Evolutionary conservation across 2,888 invertebrate genomes (phyloP), one percentile per base, ranked within the genome.

Genomic region (Acanthococcus lagerstroemiae): DNA sequence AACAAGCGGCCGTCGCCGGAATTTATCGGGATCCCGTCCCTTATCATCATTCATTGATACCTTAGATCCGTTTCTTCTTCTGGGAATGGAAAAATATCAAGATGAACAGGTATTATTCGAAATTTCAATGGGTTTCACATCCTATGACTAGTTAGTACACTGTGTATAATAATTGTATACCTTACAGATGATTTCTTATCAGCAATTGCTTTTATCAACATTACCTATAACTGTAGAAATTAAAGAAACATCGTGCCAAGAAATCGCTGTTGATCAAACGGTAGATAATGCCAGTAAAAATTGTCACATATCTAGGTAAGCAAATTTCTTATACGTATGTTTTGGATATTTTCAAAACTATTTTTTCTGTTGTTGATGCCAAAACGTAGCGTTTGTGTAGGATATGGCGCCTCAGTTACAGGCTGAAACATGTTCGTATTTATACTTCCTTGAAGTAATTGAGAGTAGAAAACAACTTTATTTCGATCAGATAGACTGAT

Each of bases 1-100:
- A 77, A 87, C 87, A 74, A 83, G 82, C 57, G 84, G 83, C 46
- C 81, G 91, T 67, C 83, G 90, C 72, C 82, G 91, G 70, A 90
- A 91, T 72, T 83, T 88, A 17, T 88, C 91, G 3, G 87, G 87
- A 3, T 86, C 88, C 45, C 81, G 92, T 69, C 93, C 91, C 9
- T 77, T 92, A 63, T 93, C 91, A 60, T 82, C 88, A 24, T 87
- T 87, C 65, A 88, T 85, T 76, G 95, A 95, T 77, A 83, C 82
- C 46, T 78, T 86, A 69, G 92, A 93, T 80, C 88, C 92, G 30
- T 90, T 92, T 76, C 87, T 90, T 75, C 82, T 90, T 45, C 78
- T 94, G 67, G 91, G 93, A 37, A 81, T 92, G 68, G 88, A 91
- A 74, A 81, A 82, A 74, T 85, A 84, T 69, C 85, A 86, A 76